Conservation (phyloP, 2,113 vertebrate genomes). For the Neopipo cinnamomea region DNA sequence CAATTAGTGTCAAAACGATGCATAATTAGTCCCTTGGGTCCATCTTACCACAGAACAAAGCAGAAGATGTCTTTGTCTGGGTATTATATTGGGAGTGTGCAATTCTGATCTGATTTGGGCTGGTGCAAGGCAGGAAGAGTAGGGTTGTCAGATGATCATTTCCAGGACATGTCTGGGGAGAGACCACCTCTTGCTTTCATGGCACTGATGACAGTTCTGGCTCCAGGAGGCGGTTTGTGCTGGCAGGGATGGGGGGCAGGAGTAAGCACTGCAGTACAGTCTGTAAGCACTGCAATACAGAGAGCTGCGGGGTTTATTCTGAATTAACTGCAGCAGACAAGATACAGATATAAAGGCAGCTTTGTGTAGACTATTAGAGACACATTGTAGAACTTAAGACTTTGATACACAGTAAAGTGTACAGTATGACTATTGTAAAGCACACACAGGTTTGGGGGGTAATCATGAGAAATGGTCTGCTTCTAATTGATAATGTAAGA, state of each 20-base stretch:
- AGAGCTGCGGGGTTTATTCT: background rate
- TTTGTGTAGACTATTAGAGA: background rate
- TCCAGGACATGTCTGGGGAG: background rate
- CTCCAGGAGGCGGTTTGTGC: background rate
- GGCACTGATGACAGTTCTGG: background rate
- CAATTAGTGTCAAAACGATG: background rate
- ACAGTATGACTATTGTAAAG: background rate
- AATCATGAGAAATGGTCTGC: background rate
- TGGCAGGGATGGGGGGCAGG: background rate
- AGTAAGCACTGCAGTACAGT: background rate
- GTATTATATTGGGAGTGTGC: accelerated
- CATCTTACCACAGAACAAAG: background rate
- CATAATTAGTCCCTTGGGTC: background rate
- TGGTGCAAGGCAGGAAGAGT: background rate
- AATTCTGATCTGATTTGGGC: background rate
- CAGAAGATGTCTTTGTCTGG: background rate
- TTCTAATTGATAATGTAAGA: background rate
- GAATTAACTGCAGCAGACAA: background rate
- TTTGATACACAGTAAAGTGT: background rate
- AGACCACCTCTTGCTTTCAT: background rate
- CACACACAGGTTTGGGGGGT: accelerated
- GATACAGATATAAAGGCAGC: background rate
- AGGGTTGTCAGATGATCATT: background rate
- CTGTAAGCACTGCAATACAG: accelerated
- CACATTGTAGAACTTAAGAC: background rate